A percentile compares a stretch with the other conserved stretches of the same genome.
Evolutionary conservation across 2,888 invertebrate species (phyloP).

Genomic region (Drosophila peninsularis): DNA sequence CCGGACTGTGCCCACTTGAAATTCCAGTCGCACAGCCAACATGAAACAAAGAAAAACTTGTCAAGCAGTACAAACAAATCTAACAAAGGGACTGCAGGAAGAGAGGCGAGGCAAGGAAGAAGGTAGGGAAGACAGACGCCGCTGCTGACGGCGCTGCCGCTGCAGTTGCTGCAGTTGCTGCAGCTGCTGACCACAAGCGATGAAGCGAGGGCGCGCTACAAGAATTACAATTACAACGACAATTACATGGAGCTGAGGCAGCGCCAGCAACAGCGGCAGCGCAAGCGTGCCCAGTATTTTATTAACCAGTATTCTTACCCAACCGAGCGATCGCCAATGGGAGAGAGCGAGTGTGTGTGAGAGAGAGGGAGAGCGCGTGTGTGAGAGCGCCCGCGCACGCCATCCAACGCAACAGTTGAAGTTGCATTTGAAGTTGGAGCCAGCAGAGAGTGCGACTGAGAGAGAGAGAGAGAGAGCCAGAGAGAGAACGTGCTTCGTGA

Average conservation of each 20-base stretch:
- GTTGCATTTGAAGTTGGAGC: slow-evolving; percentile 54
- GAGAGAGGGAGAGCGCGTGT: slow-evolving; percentile 12
- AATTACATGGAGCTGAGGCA: slow-evolving; percentile 43
- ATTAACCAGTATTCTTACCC: slow-evolving; percentile 51
- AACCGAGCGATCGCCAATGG: background rate
- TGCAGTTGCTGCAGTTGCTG: slow-evolving; percentile 5
- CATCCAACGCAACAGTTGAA: slow-evolving; percentile 23
- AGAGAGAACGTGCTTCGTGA: slow-evolving; percentile 25
- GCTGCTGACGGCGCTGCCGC: background rate
- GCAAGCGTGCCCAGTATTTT: slow-evolving; percentile 48
- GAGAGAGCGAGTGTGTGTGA: slow-evolving; percentile 10
- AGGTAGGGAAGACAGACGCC: slow-evolving; percentile 10
- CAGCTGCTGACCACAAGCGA: slow-evolving; percentile 42
- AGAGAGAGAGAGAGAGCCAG: slow-evolving; percentile 4
- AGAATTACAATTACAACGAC: slow-evolving; percentile 65
- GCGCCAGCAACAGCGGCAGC: slow-evolving; percentile 13
- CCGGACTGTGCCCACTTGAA: slow-evolving; percentile 50
- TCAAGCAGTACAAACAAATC: slow-evolving; percentile 60
- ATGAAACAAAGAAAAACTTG: slow-evolving; percentile 64
- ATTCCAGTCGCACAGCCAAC: slow-evolving; percentile 65
- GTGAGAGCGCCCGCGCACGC: slow-evolving; percentile 11
- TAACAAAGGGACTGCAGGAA: slow-evolving; percentile 51
- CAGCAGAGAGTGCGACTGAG: slow-evolving; percentile 7
- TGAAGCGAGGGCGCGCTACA: slow-evolving; percentile 56
- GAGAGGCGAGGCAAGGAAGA: background rate